phyloP scores from a whole-genome alignment of 1,140 invertebrate species.

The Cydia amplana region DNA sequence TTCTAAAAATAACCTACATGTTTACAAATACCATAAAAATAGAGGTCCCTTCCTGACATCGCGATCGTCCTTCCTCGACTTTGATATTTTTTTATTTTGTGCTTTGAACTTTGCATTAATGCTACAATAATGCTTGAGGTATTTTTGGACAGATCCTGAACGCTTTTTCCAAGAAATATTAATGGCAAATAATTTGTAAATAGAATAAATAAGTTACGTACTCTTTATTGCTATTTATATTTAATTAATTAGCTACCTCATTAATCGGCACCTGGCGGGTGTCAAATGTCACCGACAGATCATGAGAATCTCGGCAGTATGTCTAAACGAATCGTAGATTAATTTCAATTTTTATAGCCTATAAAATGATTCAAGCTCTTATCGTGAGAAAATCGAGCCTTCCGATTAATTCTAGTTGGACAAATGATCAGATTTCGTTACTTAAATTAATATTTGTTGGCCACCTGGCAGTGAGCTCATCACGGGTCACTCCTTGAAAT shows the following conservation, averaged over 20 bases:
- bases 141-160: no score
- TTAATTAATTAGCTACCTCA: not conserved
- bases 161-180: no score
- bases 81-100: no score
- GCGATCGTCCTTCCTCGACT: no score
- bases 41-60: no score
- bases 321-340: not conserved
- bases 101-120: no score
- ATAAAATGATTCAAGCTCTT: not conserved
- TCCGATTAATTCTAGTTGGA: not conserved
- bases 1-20: no score
- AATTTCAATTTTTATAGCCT: not conserved
- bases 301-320: not conserved
- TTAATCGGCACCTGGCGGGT: not conserved
- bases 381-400: not conserved
- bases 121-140: no score
- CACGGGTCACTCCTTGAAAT: not conserved
- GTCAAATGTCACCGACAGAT: not conserved
- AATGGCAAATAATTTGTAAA: no score
- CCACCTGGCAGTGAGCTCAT: constrained; percentile 17
- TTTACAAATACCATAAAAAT: no score
- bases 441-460: not conserved
- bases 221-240: no score
- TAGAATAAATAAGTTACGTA: no score
- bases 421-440: constrained; percentile 3